phyloP scores from a whole-genome alignment of 2,797 vertebrate species.

The Periophthalmus magnuspinnatus region DNA sequence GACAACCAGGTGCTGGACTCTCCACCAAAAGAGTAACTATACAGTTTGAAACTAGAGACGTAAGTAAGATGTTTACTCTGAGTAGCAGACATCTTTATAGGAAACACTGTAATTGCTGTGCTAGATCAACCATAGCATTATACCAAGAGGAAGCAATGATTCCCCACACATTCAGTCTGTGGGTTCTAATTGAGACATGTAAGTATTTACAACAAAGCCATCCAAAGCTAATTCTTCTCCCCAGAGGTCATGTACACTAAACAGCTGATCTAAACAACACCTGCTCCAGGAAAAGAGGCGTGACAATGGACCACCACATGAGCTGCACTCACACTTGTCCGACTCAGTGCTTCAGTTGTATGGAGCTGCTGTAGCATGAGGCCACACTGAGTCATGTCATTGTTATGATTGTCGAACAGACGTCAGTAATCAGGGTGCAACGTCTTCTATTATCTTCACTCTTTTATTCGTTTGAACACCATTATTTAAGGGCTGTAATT shows the following conservation, averaged over 20 bases:
- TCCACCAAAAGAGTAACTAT: background rate
- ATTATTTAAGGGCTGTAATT: background rate
- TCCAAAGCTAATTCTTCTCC: background rate
- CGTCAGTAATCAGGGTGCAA: background rate
- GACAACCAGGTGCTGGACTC: background rate
- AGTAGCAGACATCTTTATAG: too few species aligned
- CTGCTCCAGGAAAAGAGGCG: background rate
- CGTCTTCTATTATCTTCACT: background rate
- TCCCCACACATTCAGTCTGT: background rate
- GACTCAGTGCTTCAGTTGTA: constrained; percentile 38
- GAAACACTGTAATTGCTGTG: background rate
- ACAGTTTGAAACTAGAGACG: background rate
- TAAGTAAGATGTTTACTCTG: too few species aligned
- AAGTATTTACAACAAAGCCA: background rate
- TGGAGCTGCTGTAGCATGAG: constrained; percentile 26
- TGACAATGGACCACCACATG: constrained; percentile 9
- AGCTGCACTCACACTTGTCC: constrained; percentile 1
- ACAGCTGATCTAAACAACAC: constrained; percentile 1
- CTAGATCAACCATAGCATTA: background rate
- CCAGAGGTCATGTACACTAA: background rate
- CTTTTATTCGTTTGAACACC: background rate
- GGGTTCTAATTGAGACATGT: background rate
- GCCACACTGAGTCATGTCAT: constrained; percentile 18
- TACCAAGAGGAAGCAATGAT: background rate
- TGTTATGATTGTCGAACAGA: constrained; percentile 15